Percentiles rank a stretch among this genome's conserved stretches.
phyloP scores from a whole-genome alignment of 1,140 invertebrate species.

The Heliconius hewitsoni region DNA sequence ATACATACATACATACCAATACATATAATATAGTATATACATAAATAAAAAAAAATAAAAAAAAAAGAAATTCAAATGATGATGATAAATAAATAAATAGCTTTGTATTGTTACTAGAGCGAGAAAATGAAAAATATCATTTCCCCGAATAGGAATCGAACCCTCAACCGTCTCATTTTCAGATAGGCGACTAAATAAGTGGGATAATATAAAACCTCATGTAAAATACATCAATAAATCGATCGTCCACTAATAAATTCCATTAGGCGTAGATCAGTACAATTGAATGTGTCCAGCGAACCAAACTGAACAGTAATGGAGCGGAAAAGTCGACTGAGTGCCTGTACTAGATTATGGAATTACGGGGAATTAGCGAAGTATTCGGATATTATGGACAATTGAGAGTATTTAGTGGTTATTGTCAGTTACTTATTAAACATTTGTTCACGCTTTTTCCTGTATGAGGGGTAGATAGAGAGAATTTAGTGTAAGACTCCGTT shows the following conservation, averaged over 20 bases:
- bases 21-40: too few species aligned
- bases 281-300: constrained; percentile 37
- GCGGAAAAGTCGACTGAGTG: constrained; percentile 36
- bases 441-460: too few species aligned
- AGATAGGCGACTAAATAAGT: neutral
- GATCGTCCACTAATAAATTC: constrained; percentile 21
- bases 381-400: neutral
- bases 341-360: constrained; percentile 24
- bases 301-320: constrained; percentile 39
- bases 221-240: constrained; percentile 27
- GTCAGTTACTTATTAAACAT: neutral
- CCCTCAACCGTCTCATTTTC: too few species aligned
- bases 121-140: too few species aligned
- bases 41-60: too few species aligned
- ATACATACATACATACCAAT: too few species aligned
- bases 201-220: neutral
- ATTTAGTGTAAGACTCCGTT: too few species aligned
- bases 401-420: neutral
- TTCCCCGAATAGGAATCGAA: too few species aligned
- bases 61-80: too few species aligned
- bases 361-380: constrained; percentile 14
- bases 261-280: constrained; percentile 33
- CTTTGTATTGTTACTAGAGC: too few species aligned
- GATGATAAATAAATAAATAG: too few species aligned
- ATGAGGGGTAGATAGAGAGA: too few species aligned